These are phyloP conservation scores for Eutolmus rufibarbis DNA, from an alignment of 2,888 invertebrate species.

Conservation along the genomic window DNA sequence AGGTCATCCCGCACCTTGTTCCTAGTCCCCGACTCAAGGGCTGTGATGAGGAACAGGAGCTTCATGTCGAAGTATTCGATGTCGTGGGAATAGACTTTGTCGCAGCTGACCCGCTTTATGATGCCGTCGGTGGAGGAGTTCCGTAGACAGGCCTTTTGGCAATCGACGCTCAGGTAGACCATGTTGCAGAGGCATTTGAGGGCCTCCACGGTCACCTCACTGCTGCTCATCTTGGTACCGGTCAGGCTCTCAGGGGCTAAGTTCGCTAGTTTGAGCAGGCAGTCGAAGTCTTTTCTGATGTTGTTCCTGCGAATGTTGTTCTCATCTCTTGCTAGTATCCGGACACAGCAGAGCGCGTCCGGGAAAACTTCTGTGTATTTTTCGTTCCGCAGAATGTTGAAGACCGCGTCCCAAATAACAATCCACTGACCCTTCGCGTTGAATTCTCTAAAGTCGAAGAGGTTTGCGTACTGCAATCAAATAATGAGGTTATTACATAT, in stretches of 20 bases:
- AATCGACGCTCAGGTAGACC: slow-evolving; percentile 75
- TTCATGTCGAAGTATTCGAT: slow-evolving; percentile 87
- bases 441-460: slow-evolving; percentile 58
- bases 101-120: slow-evolving; percentile 71
- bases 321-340: slow-evolving; percentile 78
- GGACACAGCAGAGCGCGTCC: slow-evolving; percentile 58
- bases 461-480: slow-evolving; percentile 55
- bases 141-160: slow-evolving; percentile 68
- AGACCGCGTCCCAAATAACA: slow-evolving; percentile 58
- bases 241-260: slow-evolving; percentile 63
- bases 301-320: slow-evolving; percentile 70
- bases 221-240: slow-evolving; percentile 54
- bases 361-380: slow-evolving; percentile 52
- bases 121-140: slow-evolving; percentile 76
- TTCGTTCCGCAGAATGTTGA: slow-evolving; percentile 57
- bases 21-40: slow-evolving; percentile 76
- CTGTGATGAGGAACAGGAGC: slow-evolving; percentile 87
- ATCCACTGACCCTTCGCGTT: slow-evolving; percentile 59
- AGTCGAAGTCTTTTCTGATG: slow-evolving; percentile 73
- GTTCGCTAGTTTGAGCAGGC: slow-evolving; percentile 73
- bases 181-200: slow-evolving; percentile 90
- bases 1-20: slow-evolving; percentile 71
- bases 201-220: slow-evolving; percentile 75
- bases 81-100: slow-evolving; percentile 53
- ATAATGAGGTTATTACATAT: not conserved